phyloP scores from a whole-genome alignment of 2,888 invertebrate species.

The Dryobota labecula region DNA sequence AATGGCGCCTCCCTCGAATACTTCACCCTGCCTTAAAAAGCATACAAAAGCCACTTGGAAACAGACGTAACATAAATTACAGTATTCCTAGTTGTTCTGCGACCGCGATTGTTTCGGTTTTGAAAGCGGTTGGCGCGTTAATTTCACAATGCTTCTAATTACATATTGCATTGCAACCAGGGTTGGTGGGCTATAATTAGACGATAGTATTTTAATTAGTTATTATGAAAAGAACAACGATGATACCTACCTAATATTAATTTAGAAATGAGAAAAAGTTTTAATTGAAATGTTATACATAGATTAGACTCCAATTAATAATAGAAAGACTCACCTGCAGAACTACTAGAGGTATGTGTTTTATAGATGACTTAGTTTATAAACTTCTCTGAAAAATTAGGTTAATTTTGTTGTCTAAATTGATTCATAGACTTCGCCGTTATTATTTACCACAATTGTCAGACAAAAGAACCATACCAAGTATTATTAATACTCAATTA shows the following conservation, averaged over 20 bases:
- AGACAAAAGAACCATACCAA: too few species aligned
- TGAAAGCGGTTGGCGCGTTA: constrained; percentile 66
- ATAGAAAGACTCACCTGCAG: not conserved
- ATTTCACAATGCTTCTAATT: constrained; percentile 65
- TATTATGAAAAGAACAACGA: not conserved
- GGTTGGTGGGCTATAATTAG: constrained; percentile 36
- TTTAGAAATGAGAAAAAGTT: not conserved
- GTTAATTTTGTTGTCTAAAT: too few species aligned
- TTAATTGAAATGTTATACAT: too few species aligned
- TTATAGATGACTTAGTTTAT: too few species aligned
- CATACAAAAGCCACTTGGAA: constrained; percentile 46
- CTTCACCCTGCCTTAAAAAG: constrained; percentile 25
- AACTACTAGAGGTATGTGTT: too few species aligned
- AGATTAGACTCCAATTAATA: not conserved
- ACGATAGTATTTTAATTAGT: not conserved
- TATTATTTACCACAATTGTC: too few species aligned
- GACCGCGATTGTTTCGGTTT: constrained; percentile 61
- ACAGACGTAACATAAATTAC: constrained; percentile 56
- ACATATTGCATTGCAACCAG: constrained; percentile 56
- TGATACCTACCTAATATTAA: not conserved
- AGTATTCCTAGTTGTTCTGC: constrained; percentile 51
- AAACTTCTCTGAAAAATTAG: too few species aligned
- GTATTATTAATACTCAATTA: too few species aligned
- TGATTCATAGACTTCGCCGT: too few species aligned
- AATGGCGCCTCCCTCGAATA: constrained; percentile 13